Base-by-base conservation (phyloP, 2,888 invertebrate genomes). In the Microplitis deprimator region DNA sequence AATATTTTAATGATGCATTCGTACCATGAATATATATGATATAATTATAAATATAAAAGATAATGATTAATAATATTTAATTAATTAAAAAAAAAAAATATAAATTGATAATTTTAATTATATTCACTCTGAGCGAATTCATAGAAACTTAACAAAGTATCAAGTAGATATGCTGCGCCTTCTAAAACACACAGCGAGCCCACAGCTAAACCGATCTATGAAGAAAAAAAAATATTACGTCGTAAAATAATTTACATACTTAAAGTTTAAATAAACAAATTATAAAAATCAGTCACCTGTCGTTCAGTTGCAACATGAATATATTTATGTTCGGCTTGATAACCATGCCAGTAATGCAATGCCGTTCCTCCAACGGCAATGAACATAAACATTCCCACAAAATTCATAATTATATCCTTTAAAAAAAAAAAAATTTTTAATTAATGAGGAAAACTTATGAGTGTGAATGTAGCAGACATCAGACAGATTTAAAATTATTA, bases 341-440 rank as follows among this genome's bases (percentile, higher is more conserved):
- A 97, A 0, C 96, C 96, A 78, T 94, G 94, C 96, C 96, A 97
- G 90, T 96, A 97, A 90, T 96, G 96, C 20, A 96, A 91, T 0
- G 96, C 96, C 38, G 95, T 95, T 0, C 95, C 96, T 1, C 96
- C 96, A 67, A 96, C 95, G 0, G 96, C 95, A 16, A 96, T 91
- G 93, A 96, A 97, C 92, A 96, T 91, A 90, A 96, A 94, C 81
- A 95, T 93, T 0, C 96, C 96, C 72, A 96, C 93, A 83, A 96
- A 94, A 90, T 96, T 96, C 96, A 96, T 96, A 81, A 97, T 93
- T 78, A 96, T 94, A 85, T 97, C 96, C 96, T 96, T 90, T 61
- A 90, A 90, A 82, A 62, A 62, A 62, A 62, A 62, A 16, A 4
- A 17, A 16, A 17, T 17, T 16, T 17, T 17, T 62, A 16, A 20